phyloP scores from a whole-genome alignment of 2,113 vertebrate species.

The Recurvirostra avosetta region DNA sequence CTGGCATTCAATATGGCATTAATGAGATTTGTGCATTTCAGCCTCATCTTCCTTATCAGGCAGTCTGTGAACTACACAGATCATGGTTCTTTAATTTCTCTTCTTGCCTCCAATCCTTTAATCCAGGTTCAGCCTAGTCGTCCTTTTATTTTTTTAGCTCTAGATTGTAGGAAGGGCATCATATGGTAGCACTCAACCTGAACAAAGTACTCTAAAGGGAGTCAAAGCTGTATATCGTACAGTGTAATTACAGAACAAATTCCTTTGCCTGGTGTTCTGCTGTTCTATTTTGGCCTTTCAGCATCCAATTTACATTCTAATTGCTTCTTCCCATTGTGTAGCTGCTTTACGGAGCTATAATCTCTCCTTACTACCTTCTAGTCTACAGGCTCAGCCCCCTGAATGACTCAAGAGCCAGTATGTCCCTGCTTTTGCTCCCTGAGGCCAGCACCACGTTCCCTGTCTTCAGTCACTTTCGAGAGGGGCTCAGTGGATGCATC shows the following conservation, averaged over 20 bases:
- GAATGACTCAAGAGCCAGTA: neutral
- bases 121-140: slow-evolving; percentile 59
- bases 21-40: slow-evolving; percentile 66
- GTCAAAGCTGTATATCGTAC: slow-evolving; percentile 31
- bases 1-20: slow-evolving; percentile 42
- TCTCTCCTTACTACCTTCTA: slow-evolving; percentile 15
- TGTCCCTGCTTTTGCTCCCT: neutral
- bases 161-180: slow-evolving; percentile 40
- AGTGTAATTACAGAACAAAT: slow-evolving; percentile 63
- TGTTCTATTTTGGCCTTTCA: slow-evolving; percentile 9
- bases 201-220: slow-evolving; percentile 67
- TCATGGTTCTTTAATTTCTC: slow-evolving; percentile 68
- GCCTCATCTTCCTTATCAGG: slow-evolving; percentile 63
- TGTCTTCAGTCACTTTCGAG: neutral
- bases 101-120: slow-evolving; percentile 71
- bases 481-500: neutral
- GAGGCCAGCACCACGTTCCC: neutral
- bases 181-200: slow-evolving; percentile 57
- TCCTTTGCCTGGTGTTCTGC: slow-evolving; percentile 43
- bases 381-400: neutral
- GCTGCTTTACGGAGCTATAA: slow-evolving; percentile 18
- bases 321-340: slow-evolving; percentile 43
- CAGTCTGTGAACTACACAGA: slow-evolving; percentile 36
- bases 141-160: slow-evolving; percentile 42
- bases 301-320: slow-evolving; percentile 65